These are phyloP conservation scores for Pongo pygmaeus DNA, from an alignment of 2,113 vertebrate species.

Conservation along the genomic window DNA sequence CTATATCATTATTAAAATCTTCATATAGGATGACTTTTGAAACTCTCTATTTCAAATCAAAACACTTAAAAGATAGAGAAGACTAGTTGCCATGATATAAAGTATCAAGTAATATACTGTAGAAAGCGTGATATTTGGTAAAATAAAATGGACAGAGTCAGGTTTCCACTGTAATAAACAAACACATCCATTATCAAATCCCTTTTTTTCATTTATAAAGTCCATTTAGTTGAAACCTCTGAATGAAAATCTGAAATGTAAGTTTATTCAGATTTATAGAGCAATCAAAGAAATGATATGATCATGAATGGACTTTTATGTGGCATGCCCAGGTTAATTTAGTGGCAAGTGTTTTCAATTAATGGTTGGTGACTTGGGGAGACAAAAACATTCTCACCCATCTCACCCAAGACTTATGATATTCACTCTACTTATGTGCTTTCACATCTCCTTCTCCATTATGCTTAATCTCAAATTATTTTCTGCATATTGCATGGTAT, in stretches of 20 bases:
- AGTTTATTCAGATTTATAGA: not conserved
- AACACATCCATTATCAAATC: not conserved
- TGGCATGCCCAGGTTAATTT: not conserved
- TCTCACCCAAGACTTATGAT: not conserved
- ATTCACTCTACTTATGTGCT: not conserved
- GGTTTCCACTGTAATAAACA: not conserved
- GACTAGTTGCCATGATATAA: not conserved
- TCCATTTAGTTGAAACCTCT: not conserved
- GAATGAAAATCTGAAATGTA: not conserved
- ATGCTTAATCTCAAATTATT: not conserved
- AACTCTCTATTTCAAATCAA: not conserved
- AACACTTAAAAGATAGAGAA: not conserved
- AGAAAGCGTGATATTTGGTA: not conserved
- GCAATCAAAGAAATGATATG: not conserved
- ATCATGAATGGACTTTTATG: too few relatives aligned
- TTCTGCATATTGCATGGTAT: not conserved
- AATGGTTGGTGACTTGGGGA: not conserved
- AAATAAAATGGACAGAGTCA: not conserved
- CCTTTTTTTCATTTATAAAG: not conserved
- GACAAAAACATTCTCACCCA: not conserved
- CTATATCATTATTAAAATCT: not conserved
- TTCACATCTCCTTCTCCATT: not conserved
- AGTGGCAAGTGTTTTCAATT: not conserved
- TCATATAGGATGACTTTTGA: not conserved
- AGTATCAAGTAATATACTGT: not conserved